phyloP scores from a whole-genome alignment of 2,113 vertebrate genomes.

The Petrocephalus microphthalmus region DNA sequence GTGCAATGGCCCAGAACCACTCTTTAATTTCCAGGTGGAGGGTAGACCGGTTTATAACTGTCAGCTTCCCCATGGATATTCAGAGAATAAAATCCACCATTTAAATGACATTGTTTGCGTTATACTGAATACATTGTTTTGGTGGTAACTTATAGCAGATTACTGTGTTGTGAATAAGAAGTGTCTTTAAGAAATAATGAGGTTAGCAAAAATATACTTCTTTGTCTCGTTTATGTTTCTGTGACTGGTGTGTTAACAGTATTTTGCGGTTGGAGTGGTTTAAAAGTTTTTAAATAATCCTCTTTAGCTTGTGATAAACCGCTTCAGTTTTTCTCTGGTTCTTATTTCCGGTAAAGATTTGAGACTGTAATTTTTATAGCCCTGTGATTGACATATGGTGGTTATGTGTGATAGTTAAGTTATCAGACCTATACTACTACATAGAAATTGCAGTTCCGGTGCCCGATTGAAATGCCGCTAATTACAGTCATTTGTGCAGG shows the following conservation, averaged over 20 bases:
- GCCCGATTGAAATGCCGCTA: background rate
- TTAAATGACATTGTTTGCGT: background rate
- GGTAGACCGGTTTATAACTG: background rate
- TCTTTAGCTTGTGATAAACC: background rate
- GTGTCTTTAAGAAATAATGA: too few relatives aligned
- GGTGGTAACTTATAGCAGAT: background rate
- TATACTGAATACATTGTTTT: background rate
- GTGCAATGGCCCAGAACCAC: background rate
- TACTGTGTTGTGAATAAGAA: too few relatives aligned
- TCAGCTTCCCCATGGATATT: background rate
- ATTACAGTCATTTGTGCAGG: background rate
- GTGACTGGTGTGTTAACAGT: too few relatives aligned
- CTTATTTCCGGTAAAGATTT: background rate
- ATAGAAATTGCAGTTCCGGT: background rate
- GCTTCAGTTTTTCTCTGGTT: background rate
- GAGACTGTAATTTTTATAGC: background rate
- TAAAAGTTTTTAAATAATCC: background rate
- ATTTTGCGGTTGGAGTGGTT: background rate
- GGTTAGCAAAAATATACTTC: too few relatives aligned
- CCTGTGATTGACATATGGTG: background rate
- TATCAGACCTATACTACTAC: background rate
- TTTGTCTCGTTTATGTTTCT: too few relatives aligned
- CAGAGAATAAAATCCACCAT: background rate
- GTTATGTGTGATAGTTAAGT: background rate
- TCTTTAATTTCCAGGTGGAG: background rate